Conservation (phyloP, 1,140 invertebrate species). For the Lycorma delicatula region DNA sequence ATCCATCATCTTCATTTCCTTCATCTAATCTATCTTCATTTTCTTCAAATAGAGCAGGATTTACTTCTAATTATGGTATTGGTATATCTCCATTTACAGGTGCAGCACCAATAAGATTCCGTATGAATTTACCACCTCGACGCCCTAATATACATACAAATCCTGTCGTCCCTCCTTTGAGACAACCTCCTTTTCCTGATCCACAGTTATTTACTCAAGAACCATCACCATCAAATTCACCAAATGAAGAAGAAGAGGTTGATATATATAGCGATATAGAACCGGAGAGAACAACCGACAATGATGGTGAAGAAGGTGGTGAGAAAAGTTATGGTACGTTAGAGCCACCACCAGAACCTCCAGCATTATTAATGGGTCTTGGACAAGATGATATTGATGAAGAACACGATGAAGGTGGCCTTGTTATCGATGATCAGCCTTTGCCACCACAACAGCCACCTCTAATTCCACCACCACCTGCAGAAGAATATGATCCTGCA, state of each 20-base stretch:
- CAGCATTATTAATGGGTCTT: constrained; percentile 39
- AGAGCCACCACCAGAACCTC: constrained; percentile 46
- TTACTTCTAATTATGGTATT: constrained; percentile 1
- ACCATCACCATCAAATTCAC: constrained; percentile 16
- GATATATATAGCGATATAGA: constrained; percentile 50
- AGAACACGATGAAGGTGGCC: constrained; percentile 52
- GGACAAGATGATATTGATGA: constrained; percentile 34
- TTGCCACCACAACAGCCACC: constrained; percentile 16
- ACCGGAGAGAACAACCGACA: constrained; percentile 31
- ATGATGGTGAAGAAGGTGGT: constrained; percentile 22
- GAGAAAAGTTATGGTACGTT: constrained; percentile 21
- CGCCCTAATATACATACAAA: constrained; percentile 11
- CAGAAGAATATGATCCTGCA: constrained; percentile 43
- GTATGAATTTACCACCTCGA: constrained; percentile 8
- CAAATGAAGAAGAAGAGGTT: constrained; percentile 35
- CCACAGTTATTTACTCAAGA: not conserved
- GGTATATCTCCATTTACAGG: constrained; percentile 4
- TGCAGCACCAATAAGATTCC: constrained; percentile 13
- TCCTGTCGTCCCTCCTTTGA: constrained; percentile 1
- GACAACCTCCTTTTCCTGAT: not conserved
- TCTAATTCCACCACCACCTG: constrained; percentile 17
- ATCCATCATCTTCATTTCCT: not conserved
- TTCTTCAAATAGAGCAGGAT: not conserved
- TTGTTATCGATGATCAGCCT: constrained; percentile 51
- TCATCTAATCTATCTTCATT: constrained; percentile 8